phyloP scores from a whole-genome alignment of 2,797 vertebrate species.

The Phoeniculus purpureus region DNA sequence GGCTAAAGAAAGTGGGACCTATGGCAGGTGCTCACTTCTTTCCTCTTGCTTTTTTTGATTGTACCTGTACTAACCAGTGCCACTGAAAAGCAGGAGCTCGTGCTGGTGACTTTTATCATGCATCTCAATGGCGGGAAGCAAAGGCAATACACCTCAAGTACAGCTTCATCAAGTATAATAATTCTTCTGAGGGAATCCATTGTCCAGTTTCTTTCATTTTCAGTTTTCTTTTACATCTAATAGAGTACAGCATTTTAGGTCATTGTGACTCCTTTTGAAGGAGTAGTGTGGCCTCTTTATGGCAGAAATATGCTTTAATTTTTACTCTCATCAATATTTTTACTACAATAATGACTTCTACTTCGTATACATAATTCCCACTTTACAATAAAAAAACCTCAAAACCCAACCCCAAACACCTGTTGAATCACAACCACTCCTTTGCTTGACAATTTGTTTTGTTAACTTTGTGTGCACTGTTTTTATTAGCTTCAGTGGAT shows the following conservation, averaged over 20 bases:
- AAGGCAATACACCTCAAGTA: not conserved
- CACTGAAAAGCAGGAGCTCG: not conserved
- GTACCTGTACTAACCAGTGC: fast-evolving
- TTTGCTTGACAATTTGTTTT: not conserved
- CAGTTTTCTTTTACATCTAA: not conserved
- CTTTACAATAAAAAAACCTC: not conserved
- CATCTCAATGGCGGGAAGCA: not conserved
- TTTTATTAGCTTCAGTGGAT: not conserved
- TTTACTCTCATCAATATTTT: not conserved
- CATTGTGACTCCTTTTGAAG: not conserved
- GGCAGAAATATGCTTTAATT: not conserved
- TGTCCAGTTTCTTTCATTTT: not conserved
- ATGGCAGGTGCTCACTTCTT: not conserved
- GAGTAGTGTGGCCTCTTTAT: not conserved
- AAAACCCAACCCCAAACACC: too few species aligned
- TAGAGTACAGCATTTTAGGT: not conserved
- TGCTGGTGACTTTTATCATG: not conserved
- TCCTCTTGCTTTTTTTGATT: not conserved
- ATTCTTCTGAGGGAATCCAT: not conserved
- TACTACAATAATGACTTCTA: not conserved
- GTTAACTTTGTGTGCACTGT: not conserved
- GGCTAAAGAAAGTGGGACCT: not conserved
- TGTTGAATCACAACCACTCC: not conserved
- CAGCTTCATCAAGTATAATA: not conserved
- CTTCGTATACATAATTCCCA: not conserved